These are phyloP conservation scores for Proteles cristata DNA, from an alignment of 2,113 vertebrate species.

Conservation along the genomic window DNA sequence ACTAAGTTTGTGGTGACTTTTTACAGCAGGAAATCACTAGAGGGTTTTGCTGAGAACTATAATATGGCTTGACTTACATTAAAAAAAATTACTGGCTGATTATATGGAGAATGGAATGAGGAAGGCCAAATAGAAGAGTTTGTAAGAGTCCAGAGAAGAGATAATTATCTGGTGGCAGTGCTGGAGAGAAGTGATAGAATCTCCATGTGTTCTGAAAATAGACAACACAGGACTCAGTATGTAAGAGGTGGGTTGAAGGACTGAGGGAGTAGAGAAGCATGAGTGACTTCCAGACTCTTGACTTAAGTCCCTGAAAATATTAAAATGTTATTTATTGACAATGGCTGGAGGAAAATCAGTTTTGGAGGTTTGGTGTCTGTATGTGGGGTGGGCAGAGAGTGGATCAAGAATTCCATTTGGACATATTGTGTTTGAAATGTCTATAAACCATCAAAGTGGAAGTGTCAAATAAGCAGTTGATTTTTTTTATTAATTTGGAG, in stretches of 20 bases:
- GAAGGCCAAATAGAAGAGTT: neutral
- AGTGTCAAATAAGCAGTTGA: neutral
- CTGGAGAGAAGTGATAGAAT: neutral
- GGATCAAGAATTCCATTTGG: neutral
- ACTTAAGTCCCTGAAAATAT: neutral
- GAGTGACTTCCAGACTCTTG: neutral
- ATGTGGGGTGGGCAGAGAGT: neutral
- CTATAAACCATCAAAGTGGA: neutral
- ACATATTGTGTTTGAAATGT: neutral
- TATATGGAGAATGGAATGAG: neutral
- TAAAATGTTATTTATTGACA: neutral
- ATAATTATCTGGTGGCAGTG: neutral
- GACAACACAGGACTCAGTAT: neutral
- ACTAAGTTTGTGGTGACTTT: neutral
- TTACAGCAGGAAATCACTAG: neutral
- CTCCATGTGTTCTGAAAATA: neutral
- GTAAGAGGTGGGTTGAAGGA: neutral
- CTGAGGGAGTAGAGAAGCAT: neutral
- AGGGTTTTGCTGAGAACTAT: neutral
- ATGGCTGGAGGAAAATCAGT: neutral
- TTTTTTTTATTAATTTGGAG: slow-evolving; percentile 8
- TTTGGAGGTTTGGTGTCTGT: neutral
- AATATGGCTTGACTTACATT: neutral
- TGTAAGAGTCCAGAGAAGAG: neutral
- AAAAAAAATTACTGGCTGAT: neutral